Percentiles rank a stretch among this genome's conserved stretches.
Evolutionary conservation across 1,140 invertebrate species (phyloP).

Genomic region (Acromyrmex echinatior): DNA sequence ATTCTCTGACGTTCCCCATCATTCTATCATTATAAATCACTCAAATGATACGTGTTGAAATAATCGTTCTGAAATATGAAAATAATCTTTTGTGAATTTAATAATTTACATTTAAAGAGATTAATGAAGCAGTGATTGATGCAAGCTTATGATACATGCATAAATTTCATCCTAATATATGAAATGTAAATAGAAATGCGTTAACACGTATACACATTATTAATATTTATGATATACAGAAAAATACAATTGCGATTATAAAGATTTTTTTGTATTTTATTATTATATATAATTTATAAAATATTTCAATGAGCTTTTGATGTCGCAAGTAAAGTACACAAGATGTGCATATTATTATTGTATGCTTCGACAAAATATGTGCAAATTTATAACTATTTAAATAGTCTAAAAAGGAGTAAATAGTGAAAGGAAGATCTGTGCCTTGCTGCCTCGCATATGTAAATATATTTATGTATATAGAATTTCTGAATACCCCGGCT

Average conservation of each 20-base stretch:
- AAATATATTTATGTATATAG: slow-evolving; percentile 17
- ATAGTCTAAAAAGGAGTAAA: slow-evolving; percentile 6
- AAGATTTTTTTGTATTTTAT: too few relatives aligned
- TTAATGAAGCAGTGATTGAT: slow-evolving; percentile 15
- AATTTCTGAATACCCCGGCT: slow-evolving; percentile 73
- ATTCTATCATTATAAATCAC: slow-evolving; percentile 56
- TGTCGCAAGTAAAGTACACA: not conserved
- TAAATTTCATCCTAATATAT: slow-evolving; percentile 14
- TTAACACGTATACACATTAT: slow-evolving; percentile 16
- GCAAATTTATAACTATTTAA: not conserved
- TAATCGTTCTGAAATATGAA: slow-evolving; percentile 78
- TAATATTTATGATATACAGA: not conserved
- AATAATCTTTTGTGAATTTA: slow-evolving; percentile 64
- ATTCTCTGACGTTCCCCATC: slow-evolving; percentile 68
- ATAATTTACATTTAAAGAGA: slow-evolving; percentile 39
- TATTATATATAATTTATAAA: slow-evolving; percentile 7
- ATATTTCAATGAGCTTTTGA: not conserved
- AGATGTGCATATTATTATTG: slow-evolving; percentile 5
- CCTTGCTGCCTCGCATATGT: not conserved
- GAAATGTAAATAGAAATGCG: slow-evolving; percentile 8
- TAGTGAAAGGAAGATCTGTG: slow-evolving; percentile 31
- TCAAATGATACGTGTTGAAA: slow-evolving; percentile 45
- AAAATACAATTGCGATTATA: slow-evolving; percentile 32
- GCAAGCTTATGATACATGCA: slow-evolving; percentile 29
- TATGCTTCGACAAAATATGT: slow-evolving; percentile 4